phyloP scores from a whole-genome alignment of 1,140 invertebrate species.

The Euglossa dilemma region DNA sequence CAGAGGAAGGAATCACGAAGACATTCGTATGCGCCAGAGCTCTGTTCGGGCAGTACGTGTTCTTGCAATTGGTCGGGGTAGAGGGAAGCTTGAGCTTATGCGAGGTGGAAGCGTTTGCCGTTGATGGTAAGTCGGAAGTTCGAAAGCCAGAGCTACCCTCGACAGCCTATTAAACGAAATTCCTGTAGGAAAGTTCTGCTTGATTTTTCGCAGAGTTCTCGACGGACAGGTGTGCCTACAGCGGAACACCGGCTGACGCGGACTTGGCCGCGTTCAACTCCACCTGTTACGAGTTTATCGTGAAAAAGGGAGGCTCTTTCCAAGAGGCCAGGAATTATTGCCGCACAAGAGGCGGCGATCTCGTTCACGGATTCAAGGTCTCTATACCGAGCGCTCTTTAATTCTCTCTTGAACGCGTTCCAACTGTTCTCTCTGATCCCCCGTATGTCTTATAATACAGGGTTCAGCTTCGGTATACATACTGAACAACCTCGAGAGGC shows the following conservation, averaged over 20 bases:
- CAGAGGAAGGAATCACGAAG: constrained; percentile 95
- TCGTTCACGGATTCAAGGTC: constrained; percentile 89
- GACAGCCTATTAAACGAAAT: neutral
- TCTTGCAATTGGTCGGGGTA: constrained; percentile 93
- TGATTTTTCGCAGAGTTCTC: constrained; percentile 87
- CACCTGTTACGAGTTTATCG: constrained; percentile 94
- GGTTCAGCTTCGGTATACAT: constrained; percentile 89
- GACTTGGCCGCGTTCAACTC: constrained; percentile 91
- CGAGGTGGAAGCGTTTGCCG: constrained; percentile 95
- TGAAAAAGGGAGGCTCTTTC: constrained; percentile 91
- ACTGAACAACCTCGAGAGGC: constrained; percentile 90
- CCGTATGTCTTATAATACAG: constrained; percentile 62
- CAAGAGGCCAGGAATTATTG: constrained; percentile 90
- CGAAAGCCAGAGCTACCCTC: neutral
- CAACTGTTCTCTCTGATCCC: neutral
- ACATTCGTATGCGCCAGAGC: constrained; percentile 93
- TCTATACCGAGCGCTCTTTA: neutral
- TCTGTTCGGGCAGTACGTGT: constrained; percentile 92
- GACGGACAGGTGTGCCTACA: constrained; percentile 88
- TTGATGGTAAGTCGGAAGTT: constrained; percentile 86
- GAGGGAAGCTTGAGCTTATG: constrained; percentile 94
- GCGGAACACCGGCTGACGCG: constrained; percentile 87
- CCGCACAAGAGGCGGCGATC: constrained; percentile 89
- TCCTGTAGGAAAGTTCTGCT: constrained; percentile 29
- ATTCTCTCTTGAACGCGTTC: neutral